Conservation (phyloP, 2,888 invertebrate genomes). For the Plagodis pulveraria region DNA sequence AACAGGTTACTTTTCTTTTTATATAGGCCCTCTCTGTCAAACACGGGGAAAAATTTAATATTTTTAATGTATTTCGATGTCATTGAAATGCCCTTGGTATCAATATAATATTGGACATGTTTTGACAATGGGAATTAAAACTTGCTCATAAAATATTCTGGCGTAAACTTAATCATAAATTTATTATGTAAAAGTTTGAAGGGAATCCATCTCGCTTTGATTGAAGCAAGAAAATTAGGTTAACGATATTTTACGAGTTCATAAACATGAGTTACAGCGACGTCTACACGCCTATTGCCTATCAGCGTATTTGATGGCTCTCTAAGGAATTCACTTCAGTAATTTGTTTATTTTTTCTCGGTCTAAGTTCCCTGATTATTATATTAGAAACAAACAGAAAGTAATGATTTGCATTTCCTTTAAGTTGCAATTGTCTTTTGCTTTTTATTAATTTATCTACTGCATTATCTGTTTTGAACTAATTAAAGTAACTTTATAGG, state of each 20-base stretch:
- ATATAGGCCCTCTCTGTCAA: too few relatives aligned
- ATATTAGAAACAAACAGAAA: neutral
- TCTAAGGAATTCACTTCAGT: slow-evolving; percentile 14
- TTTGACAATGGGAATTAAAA: too few relatives aligned
- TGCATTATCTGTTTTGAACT: too few relatives aligned
- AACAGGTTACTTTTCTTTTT: too few relatives aligned
- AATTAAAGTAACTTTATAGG: too few relatives aligned
- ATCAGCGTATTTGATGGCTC: slow-evolving; percentile 14
- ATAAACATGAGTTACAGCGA: slow-evolving; percentile 26
- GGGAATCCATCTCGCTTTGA: slow-evolving; percentile 22
- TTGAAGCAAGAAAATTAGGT: slow-evolving; percentile 31
- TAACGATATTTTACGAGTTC: slow-evolving; percentile 29
- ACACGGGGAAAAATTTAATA: too few relatives aligned
- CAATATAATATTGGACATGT: too few relatives aligned
- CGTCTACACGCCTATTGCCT: slow-evolving; percentile 14
- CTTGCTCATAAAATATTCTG: neutral
- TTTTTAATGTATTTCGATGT: too few relatives aligned
- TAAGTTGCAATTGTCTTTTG: too few relatives aligned
- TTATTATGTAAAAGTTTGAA: slow-evolving; percentile 23
- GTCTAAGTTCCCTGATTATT: slow-evolving; percentile 6
- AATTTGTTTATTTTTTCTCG: slow-evolving; percentile 18
- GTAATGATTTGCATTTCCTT: slow-evolving; percentile 11
- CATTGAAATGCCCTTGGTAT: too few relatives aligned
- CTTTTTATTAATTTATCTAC: too few relatives aligned
- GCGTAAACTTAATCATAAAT: slow-evolving; percentile 19